Conservation (phyloP, 2,113 vertebrate species). For the Delphinus delphis region DNA sequence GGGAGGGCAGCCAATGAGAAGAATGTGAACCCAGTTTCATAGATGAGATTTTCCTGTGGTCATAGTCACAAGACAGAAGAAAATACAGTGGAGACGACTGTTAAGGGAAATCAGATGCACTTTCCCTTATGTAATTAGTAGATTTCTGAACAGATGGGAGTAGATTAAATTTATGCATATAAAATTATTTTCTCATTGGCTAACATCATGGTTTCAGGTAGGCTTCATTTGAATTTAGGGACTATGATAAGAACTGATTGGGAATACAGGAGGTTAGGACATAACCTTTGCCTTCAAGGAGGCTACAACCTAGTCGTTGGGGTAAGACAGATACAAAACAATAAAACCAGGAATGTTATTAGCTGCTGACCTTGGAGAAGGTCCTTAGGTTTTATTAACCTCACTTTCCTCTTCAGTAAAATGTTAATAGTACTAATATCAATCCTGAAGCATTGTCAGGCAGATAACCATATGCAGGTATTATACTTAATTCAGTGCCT, state of each 20-base stretch:
- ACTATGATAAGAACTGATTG: not conserved
- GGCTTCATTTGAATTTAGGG: not conserved
- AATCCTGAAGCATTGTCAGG: not conserved
- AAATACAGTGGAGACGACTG: not conserved
- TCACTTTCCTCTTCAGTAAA: not conserved
- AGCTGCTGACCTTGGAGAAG: not conserved
- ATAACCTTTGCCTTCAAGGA: not conserved
- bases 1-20: not conserved
- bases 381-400: not conserved
- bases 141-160: conserved; percentile 13
- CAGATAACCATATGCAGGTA: not conserved
- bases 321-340: not conserved
- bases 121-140: not conserved
- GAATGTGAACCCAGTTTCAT: not conserved
- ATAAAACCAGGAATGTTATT: not conserved
- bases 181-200: conserved; percentile 30
- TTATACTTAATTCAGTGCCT: not conserved
- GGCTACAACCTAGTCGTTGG: not conserved
- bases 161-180: not conserved
- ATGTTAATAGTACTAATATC: not conserved
- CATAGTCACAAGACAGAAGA: not conserved
- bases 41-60: not conserved
- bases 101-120: not conserved
- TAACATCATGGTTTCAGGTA: not conserved
- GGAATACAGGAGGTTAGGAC: not conserved